These are phyloP conservation scores for Archegozetes longisetosus DNA, from an alignment of 1,140 invertebrate genomes.

Conservation along the genomic window DNA sequence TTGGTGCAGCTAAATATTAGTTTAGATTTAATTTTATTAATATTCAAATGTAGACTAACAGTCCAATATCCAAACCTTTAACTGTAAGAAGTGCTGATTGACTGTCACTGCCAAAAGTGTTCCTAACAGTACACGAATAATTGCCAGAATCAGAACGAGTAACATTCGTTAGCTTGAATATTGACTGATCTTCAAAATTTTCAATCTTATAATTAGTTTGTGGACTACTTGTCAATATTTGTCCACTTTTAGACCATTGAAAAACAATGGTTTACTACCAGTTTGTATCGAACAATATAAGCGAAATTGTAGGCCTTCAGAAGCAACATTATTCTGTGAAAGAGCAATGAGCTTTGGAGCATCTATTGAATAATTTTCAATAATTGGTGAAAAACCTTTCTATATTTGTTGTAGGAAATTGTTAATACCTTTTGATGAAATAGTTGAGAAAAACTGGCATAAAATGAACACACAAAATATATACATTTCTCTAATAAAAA, in stretches of 20 bases:
- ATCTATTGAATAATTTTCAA: background rate
- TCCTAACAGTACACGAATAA: constrained; percentile 20
- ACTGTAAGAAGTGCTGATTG: constrained; percentile 1
- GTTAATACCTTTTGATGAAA: background rate
- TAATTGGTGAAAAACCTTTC: background rate
- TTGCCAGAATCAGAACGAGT: constrained; percentile 8
- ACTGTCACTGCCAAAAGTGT: constrained; percentile 6
- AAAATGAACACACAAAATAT: too few relatives aligned
- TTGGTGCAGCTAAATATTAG: constrained; percentile 52
- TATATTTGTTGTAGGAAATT: background rate
- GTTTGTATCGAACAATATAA: background rate
- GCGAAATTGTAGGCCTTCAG: background rate
- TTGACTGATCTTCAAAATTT: background rate
- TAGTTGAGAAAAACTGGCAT: too few relatives aligned
- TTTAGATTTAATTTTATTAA: background rate
- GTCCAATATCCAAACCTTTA: background rate
- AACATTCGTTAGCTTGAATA: background rate
- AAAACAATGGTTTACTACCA: background rate
- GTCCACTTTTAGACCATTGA: constrained; percentile 8
- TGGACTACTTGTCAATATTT: background rate
- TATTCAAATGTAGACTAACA: background rate
- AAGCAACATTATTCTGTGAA: too few relatives aligned
- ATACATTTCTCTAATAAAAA: too few relatives aligned
- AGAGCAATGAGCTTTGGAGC: background rate
- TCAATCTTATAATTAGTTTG: constrained; percentile 1